These are phyloP conservation scores for Phalera bucephala DNA, from an alignment of 2,888 invertebrate genomes.

Conservation along the genomic window DNA sequence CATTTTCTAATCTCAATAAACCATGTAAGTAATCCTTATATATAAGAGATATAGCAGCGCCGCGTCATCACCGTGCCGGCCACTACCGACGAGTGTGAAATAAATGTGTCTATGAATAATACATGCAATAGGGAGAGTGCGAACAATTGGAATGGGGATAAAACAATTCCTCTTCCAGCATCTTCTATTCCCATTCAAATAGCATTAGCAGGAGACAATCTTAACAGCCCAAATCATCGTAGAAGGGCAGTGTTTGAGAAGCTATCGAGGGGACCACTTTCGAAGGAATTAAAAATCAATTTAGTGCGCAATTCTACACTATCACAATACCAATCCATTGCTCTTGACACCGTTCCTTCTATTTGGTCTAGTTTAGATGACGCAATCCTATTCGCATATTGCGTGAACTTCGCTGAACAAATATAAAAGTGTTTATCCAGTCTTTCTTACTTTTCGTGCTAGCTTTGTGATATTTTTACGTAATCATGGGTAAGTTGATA, in stretches of 20 bases:
- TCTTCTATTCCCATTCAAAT: background rate
- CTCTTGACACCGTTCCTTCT: conserved; percentile 32
- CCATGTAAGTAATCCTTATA: too few species aligned
- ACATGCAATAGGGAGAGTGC: conserved; percentile 62
- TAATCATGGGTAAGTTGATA: background rate
- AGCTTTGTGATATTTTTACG: background rate
- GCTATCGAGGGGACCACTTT: conserved; percentile 48
- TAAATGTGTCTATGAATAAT: conserved; percentile 56
- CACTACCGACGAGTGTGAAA: too few species aligned
- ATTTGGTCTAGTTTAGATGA: conserved; percentile 30
- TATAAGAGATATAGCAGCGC: too few species aligned
- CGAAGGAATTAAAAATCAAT: conserved; percentile 35
- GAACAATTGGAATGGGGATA: conserved; percentile 17
- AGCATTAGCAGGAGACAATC: background rate
- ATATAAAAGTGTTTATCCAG: conserved; percentile 7
- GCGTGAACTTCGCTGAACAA: conserved; percentile 7
- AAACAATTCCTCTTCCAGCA: conserved; percentile 9
- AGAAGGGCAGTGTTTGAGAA: conserved; percentile 38
- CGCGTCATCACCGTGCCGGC: too few species aligned
- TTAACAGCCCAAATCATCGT: background rate
- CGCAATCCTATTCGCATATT: conserved; percentile 24
- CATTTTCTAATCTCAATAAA: too few species aligned
- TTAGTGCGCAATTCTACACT: conserved; percentile 16
- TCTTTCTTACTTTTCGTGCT: background rate
- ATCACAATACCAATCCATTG: conserved; percentile 35